Conservation (phyloP, 2,888 invertebrate species). For the Bembecia ichneumoniformis region DNA sequence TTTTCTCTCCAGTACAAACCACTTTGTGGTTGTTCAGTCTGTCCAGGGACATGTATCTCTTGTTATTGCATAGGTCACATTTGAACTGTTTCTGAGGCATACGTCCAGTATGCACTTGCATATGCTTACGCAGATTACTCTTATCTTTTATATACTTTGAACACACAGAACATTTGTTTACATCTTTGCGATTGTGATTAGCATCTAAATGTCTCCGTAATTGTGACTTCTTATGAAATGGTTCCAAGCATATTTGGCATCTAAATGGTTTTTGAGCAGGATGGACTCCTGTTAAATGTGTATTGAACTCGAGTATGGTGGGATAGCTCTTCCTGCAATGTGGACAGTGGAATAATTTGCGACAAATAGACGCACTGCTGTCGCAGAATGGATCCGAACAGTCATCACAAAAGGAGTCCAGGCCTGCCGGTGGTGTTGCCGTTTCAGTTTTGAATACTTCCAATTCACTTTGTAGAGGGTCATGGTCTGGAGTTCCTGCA, state of each 20-base stretch:
- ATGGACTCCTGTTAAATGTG: slow-evolving; percentile 66
- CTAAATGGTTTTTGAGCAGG: slow-evolving; percentile 68
- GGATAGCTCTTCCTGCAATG: slow-evolving; percentile 70
- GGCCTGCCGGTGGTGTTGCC: slow-evolving; percentile 53
- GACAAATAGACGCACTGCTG: slow-evolving; percentile 54
- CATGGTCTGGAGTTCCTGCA: slow-evolving; percentile 55
- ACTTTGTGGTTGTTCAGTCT: slow-evolving; percentile 68
- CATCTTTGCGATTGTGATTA: slow-evolving; percentile 66
- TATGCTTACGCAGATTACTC: slow-evolving; percentile 68
- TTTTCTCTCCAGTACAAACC: slow-evolving; percentile 66
- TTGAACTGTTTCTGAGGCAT: slow-evolving; percentile 70
- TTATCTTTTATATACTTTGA: slow-evolving; percentile 71
- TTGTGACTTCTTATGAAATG: slow-evolving; percentile 66
- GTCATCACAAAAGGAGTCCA: slow-evolving; percentile 67
- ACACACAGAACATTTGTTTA: slow-evolving; percentile 69
- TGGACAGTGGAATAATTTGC: slow-evolving; percentile 69
- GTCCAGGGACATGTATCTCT: slow-evolving; percentile 68
- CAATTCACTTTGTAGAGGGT: slow-evolving; percentile 48
- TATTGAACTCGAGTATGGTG: slow-evolving; percentile 66
- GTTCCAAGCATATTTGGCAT: slow-evolving; percentile 69
- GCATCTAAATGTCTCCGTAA: slow-evolving; percentile 66
- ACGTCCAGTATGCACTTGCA: slow-evolving; percentile 70
- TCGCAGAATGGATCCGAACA: slow-evolving; percentile 70
- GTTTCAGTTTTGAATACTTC: slow-evolving; percentile 47
- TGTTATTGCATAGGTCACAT: slow-evolving; percentile 69